These are phyloP conservation scores for Platichthys flesus DNA, from an alignment of 2,113 vertebrate genomes.

Conservation along the genomic window DNA sequence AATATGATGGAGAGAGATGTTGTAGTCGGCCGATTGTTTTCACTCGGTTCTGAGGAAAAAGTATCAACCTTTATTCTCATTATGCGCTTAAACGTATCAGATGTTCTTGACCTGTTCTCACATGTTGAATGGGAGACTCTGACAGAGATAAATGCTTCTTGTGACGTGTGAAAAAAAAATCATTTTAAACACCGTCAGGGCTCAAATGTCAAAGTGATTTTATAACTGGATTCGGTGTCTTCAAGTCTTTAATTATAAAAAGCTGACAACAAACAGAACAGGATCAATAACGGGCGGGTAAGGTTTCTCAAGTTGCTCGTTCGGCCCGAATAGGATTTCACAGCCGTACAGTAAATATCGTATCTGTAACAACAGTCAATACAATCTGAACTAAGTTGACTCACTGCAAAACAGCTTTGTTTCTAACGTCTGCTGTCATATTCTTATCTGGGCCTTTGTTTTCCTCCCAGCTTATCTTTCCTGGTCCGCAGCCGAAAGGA, in stretches of 20 bases:
- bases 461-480: constrained; percentile 38
- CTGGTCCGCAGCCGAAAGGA: constrained; percentile 2
- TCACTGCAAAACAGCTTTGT: constrained; percentile 5
- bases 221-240: constrained; percentile 10
- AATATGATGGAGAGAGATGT: constrained; percentile 54
- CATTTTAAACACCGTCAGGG: constrained; percentile 35
- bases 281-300: constrained; percentile 16
- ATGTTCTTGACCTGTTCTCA: constrained; percentile 26
- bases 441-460: constrained; percentile 6
- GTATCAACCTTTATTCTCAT: constrained; percentile 44
- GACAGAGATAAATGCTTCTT: constrained; percentile 39
- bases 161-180: constrained; percentile 47
- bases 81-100: constrained; percentile 23
- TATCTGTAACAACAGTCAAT: background rate
- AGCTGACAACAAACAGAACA: constrained; percentile 28
- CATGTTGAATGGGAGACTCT: constrained; percentile 35
- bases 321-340: background rate
- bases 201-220: constrained; percentile 23
- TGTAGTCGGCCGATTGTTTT: constrained; percentile 55
- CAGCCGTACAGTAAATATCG: background rate
- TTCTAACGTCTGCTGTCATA: background rate
- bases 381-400: background rate
- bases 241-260: constrained; percentile 16
- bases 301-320: background rate
- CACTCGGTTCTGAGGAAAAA: constrained; percentile 11